Percentiles rank a stretch among this genome's conserved stretches.
Evolutionary conservation across 2,797 vertebrate species (phyloP).

Genomic region (Cryptoprocta ferox): DNA sequence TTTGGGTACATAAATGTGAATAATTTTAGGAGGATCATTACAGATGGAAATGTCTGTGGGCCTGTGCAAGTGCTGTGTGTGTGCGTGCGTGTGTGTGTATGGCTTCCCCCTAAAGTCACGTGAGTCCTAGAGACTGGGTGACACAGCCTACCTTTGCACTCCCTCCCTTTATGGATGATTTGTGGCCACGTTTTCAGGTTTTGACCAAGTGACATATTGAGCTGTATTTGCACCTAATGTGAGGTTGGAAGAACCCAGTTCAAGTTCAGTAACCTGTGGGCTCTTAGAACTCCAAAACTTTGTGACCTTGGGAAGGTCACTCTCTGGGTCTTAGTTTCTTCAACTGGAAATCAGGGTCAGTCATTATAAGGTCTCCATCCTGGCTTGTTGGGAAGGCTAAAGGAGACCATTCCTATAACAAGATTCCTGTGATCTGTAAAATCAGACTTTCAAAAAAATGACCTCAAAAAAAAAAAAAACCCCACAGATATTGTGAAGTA

Average conservation of each 20-base stretch:
- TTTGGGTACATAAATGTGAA: neutral
- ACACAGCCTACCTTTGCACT: accelerated
- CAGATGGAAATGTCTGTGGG: neutral
- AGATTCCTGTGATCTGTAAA: neutral
- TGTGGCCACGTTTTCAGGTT: neutral
- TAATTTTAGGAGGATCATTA: neutral
- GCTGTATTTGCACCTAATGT: neutral
- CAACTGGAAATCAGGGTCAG: neutral
- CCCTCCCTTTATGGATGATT: neutral
- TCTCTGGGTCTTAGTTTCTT: neutral
- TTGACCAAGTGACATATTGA: neutral
- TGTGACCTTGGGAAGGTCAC: neutral
- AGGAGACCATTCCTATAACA: neutral
- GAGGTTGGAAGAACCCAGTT: neutral
- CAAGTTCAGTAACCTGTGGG: neutral
- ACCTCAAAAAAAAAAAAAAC: neutral
- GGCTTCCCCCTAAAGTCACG: neutral
- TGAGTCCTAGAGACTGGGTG: neutral
- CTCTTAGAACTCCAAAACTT: neutral
- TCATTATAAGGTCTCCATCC: neutral
- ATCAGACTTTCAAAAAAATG: neutral
- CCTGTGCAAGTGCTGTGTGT: neutral
- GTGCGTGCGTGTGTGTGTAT: neutral
- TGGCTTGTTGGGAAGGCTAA: neutral
- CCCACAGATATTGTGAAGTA: neutral